These are phyloP conservation scores for Drosophila triauraria DNA, from an alignment of 1,140 invertebrate genomes.

Conservation along the genomic window DNA sequence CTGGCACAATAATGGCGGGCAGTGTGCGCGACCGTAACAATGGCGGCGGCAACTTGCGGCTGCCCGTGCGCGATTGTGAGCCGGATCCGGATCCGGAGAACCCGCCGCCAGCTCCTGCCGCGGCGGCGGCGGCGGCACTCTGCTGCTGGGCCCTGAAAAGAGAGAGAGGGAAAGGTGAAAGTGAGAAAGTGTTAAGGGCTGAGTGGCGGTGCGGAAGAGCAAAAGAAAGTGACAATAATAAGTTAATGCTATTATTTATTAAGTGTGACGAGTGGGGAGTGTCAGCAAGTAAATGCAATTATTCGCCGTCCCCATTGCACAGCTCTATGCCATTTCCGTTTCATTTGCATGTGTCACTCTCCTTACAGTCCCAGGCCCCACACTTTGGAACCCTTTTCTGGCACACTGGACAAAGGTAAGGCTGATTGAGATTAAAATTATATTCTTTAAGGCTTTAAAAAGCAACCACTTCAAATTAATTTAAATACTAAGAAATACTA, in stretches of 20 bases:
- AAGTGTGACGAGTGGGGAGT: conserved; percentile 44
- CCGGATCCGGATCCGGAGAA: conserved; percentile 56
- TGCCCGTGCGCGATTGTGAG: conserved; percentile 79
- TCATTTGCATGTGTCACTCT: conserved; percentile 57
- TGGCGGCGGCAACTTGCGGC: conserved; percentile 88
- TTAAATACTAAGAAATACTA: background rate
- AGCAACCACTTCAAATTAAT: too few relatives aligned
- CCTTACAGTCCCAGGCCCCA: too few relatives aligned
- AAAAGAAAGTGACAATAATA: conserved; percentile 63
- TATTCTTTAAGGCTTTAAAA: background rate
- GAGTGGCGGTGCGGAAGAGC: conserved; percentile 36
- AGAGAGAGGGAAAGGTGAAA: conserved; percentile 36
- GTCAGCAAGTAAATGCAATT: conserved; percentile 70
- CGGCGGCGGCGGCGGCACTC: conserved; percentile 88
- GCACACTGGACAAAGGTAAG: conserved; percentile 1
- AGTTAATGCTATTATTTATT: conserved; percentile 77
- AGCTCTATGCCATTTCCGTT: conserved; percentile 61
- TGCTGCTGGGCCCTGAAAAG: conserved; percentile 77
- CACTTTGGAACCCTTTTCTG: background rate
- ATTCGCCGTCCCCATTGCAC: conserved; percentile 34
- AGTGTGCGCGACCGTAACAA: conserved; percentile 93
- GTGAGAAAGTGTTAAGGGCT: conserved; percentile 47
- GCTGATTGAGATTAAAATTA: background rate
- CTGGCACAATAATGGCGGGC: conserved; percentile 95
- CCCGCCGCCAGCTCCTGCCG: conserved; percentile 86